phyloP scores from a whole-genome alignment of 2,797 vertebrate genomes.

The Tragopan temminckii region DNA sequence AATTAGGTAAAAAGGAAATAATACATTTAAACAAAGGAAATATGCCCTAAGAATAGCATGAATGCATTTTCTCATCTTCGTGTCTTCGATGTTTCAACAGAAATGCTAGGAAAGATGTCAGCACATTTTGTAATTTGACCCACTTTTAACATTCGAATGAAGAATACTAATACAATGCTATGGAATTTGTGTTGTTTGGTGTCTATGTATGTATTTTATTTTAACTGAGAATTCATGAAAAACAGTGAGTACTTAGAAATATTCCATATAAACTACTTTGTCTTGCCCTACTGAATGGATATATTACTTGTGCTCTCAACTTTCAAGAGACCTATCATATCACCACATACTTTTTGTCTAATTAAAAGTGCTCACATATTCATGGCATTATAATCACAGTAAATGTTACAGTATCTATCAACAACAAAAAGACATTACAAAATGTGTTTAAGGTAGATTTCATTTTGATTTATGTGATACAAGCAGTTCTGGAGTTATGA shows the following conservation, averaged over 20 bases:
- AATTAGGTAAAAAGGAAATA: conserved; percentile 11
- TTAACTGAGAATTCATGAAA: neutral
- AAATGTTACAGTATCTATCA: neutral
- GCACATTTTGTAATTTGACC: neutral
- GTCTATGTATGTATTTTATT: neutral
- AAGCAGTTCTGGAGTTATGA: conserved; percentile 35
- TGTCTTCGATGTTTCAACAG: neutral
- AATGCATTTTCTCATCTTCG: neutral
- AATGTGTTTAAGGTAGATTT: conserved; percentile 29
- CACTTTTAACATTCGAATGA: neutral
- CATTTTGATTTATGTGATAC: conserved; percentile 60
- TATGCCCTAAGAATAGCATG: neutral
- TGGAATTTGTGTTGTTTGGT: neutral
- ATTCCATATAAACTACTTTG: neutral
- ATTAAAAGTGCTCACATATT: neutral
- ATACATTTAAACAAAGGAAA: neutral
- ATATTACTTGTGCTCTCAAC: neutral
- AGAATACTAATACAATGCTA: neutral
- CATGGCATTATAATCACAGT: neutral
- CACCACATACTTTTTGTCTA: neutral
- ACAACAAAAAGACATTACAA: conserved; percentile 17
- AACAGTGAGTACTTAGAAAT: neutral
- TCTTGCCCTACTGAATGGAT: neutral
- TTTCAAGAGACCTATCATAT: neutral
- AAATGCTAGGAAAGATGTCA: neutral